Conservation (phyloP, 2,888 invertebrate species). For the Trisateles emortualis region DNA sequence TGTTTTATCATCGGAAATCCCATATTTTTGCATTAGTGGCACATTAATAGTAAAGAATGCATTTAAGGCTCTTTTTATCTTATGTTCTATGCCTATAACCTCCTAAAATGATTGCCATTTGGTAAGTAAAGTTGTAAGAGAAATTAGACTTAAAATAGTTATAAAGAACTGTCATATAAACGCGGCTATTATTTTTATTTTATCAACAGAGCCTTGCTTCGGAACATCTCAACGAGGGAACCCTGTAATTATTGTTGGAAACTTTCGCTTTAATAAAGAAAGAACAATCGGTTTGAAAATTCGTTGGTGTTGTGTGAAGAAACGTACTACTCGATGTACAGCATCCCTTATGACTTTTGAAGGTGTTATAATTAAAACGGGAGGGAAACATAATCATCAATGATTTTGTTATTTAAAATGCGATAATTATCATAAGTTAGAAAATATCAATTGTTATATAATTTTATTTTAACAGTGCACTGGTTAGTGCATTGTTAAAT, state of each 20-base stretch:
- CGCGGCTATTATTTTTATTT: slow-evolving; percentile 1
- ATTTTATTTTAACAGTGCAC: no score
- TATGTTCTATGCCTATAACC: no score
- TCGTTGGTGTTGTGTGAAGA: slow-evolving; percentile 55
- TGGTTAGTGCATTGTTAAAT: no score
- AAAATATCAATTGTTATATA: no score
- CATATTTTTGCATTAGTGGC: no score
- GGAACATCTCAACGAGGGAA: slow-evolving; percentile 43
- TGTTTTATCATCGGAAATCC: no score
- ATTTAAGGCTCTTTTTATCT: no score
- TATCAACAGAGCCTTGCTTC: slow-evolving; percentile 23
- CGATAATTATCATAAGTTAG: no score
- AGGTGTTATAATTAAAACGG: slow-evolving; percentile 27
- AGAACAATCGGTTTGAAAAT: slow-evolving; percentile 25
- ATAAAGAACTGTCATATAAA: neutral
- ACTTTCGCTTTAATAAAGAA: slow-evolving; percentile 43
- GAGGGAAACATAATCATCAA: slow-evolving; percentile 22
- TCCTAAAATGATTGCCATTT: no score
- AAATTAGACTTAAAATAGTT: no score
- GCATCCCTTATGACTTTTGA: slow-evolving; percentile 48
- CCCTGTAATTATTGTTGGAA: slow-evolving; percentile 42
- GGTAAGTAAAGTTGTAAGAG: no score
- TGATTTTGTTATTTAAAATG: slow-evolving; percentile 1
- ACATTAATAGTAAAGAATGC: no score
- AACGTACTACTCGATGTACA: slow-evolving; percentile 39